phyloP scores from a whole-genome alignment of 2,113 vertebrate genomes.

The Stigmatopora nigra region DNA sequence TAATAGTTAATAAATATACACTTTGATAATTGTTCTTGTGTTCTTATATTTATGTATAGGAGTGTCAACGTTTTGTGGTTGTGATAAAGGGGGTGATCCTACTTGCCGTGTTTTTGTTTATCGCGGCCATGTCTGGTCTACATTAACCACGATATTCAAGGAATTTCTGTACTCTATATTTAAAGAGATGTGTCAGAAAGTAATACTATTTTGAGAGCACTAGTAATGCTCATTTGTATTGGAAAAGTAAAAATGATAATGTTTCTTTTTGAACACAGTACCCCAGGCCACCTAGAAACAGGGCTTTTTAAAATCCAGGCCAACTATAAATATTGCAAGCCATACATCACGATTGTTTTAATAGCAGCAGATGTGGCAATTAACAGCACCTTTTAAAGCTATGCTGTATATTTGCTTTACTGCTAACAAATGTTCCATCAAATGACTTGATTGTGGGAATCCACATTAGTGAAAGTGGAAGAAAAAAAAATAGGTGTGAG shows the following conservation, averaged over 20 bases:
- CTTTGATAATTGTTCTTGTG: no score
- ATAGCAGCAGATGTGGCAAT: conserved; percentile 77
- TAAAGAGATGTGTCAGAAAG: conserved; percentile 55
- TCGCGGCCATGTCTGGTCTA: no score
- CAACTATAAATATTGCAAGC: conserved; percentile 72
- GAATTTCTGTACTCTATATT: conserved; percentile 13
- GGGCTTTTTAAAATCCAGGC: conserved; percentile 61
- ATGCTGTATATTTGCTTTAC: conserved; percentile 74
- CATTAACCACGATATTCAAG: no score
- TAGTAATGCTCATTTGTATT: conserved; percentile 64
- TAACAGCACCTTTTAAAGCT: conserved; percentile 75
- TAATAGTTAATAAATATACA: no score
- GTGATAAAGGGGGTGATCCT: no score
- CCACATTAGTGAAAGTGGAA: conserved; percentile 60
- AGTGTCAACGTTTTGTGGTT: no score
- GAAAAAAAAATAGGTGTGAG: conserved; percentile 53
- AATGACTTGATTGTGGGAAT: conserved; percentile 72
- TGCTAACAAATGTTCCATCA: conserved; percentile 75
- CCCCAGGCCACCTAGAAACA: conserved; percentile 65
- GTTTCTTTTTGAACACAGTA: conserved; percentile 56
- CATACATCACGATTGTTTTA: conserved; percentile 71
- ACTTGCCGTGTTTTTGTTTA: no score
- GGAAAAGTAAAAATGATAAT: conserved; percentile 66
- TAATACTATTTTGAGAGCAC: conserved; percentile 55
- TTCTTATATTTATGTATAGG: no score